phyloP scores from a whole-genome alignment of 2,113 vertebrate species.

The Hippocampus zosterae region DNA sequence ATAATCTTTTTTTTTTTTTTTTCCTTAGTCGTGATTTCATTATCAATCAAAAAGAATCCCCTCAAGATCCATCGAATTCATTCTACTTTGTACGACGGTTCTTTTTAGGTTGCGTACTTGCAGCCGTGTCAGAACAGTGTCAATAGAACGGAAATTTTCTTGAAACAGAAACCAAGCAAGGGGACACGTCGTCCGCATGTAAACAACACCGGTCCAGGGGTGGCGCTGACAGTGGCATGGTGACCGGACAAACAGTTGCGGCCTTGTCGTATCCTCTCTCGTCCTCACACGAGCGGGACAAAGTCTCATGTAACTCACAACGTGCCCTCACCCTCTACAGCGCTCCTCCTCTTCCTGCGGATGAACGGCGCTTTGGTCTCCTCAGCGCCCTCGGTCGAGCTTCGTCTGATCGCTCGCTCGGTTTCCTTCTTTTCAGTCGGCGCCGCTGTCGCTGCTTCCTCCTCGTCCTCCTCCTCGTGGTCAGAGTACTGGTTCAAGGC shows the following conservation, averaged over 20 bases:
- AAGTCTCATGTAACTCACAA: constrained; percentile 9
- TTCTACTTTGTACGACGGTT: neutral
- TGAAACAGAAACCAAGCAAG: constrained; percentile 14
- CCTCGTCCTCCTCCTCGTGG: constrained; percentile 88
- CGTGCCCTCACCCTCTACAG: constrained; percentile 62
- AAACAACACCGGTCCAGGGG: constrained; percentile 47
- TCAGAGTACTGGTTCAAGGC: constrained; percentile 90
- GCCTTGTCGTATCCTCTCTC: constrained; percentile 25
- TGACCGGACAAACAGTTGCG: constrained; percentile 30
- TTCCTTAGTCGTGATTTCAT: too few species aligned
- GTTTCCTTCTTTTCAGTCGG: constrained; percentile 77
- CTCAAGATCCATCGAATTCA: too few species aligned
- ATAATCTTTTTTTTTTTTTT: too few species aligned
- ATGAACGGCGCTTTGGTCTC: constrained; percentile 53
- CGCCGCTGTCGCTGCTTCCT: constrained; percentile 75
- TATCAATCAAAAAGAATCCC: too few species aligned
- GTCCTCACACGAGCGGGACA: neutral
- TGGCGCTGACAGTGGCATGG: constrained; percentile 29
- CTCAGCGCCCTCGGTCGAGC: constrained; percentile 51
- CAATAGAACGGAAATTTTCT: constrained; percentile 48
- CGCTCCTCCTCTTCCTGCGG: constrained; percentile 65
- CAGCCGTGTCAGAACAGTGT: constrained; percentile 23
- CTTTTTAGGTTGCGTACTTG: constrained; percentile 34
- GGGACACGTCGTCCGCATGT: constrained; percentile 31
- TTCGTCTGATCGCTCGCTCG: constrained; percentile 60